phyloP scores from a whole-genome alignment of 1,140 invertebrate genomes.

The Popillia japonica region DNA sequence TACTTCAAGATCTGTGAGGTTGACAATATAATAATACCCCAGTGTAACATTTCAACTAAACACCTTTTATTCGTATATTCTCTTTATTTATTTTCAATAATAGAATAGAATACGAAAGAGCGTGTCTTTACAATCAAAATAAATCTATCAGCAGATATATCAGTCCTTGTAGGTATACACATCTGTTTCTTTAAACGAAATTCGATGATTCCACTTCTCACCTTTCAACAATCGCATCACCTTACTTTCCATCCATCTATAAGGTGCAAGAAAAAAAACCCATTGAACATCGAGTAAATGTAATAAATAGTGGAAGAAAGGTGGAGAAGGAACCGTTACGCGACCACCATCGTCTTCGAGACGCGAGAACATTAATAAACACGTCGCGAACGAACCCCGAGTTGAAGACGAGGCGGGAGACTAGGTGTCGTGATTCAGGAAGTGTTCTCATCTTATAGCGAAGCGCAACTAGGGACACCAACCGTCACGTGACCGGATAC shows the following conservation, averaged over 20 bases:
- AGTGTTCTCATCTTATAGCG: neutral
- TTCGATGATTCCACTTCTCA: conserved; percentile 15
- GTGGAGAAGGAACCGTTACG: neutral
- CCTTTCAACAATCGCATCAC: conserved; percentile 7
- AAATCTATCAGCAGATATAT: conserved; percentile 9
- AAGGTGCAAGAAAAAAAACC: neutral
- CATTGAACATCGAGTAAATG: neutral
- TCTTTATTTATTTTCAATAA: neutral
- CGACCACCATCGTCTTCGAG: neutral
- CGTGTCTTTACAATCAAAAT: neutral
- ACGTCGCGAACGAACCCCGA: conserved; percentile 15
- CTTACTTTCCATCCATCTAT: neutral
- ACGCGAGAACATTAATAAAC: conserved; percentile 28
- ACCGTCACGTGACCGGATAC: conserved; percentile 7
- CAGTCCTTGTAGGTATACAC: neutral
- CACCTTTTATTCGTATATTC: neutral
- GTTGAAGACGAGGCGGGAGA: neutral
- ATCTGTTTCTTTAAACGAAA: conserved; percentile 24
- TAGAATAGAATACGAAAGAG: neutral
- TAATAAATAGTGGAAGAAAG: conserved; percentile 10
- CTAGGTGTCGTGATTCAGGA: neutral
- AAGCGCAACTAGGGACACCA: neutral
- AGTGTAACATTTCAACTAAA: neutral
- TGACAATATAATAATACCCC: neutral
- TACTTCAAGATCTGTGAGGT: too few relatives aligned